Evolutionary conservation across 1,140 invertebrate genomes (phyloP).

Genomic region (roundworm (Caenorhabditis elegans)): DNA sequence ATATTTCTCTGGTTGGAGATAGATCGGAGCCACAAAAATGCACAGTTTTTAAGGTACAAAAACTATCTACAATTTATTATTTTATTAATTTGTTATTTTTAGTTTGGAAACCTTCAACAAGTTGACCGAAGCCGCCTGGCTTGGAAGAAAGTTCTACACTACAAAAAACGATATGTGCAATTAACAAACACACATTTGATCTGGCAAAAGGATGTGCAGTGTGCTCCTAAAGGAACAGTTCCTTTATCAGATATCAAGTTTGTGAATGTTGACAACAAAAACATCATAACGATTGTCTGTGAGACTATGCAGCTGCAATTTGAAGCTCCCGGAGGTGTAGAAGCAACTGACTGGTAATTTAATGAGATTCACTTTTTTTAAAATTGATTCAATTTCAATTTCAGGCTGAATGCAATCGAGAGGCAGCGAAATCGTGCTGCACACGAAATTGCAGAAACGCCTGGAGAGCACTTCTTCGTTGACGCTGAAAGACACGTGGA

Average conservation of each 20-base stretch:
- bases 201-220: conserved; percentile 56
- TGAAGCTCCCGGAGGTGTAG: conserved; percentile 52
- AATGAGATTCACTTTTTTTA: not conserved
- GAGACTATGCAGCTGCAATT: conserved; percentile 54
- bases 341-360: conserved; percentile 61
- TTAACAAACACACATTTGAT: conserved; percentile 54
- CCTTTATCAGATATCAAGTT: conserved; percentile 56
- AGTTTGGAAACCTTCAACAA: conserved; percentile 43
- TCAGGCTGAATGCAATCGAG: not conserved
- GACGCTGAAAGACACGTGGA: not conserved
- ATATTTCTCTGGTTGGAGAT: conserved; percentile 50
- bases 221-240: conserved; percentile 53
- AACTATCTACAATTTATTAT: not conserved
- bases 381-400: not conserved
- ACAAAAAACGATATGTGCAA: conserved; percentile 59
- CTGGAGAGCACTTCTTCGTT: not conserved
- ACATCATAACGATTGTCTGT: conserved; percentile 54
- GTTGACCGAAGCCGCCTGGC: conserved; percentile 51
- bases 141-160: conserved; percentile 59
- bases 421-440: not conserved
- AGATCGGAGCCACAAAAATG: not conserved
- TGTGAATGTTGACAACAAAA: conserved; percentile 54
- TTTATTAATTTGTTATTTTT: too few relatives aligned
- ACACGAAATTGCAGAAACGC: not conserved
- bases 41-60: conserved; percentile 31